Percentiles rank a stretch among this genome's conserved stretches.
Evolutionary conservation across 2,888 invertebrate species (phyloP).

Genomic region (Epinotia brunnichana): DNA sequence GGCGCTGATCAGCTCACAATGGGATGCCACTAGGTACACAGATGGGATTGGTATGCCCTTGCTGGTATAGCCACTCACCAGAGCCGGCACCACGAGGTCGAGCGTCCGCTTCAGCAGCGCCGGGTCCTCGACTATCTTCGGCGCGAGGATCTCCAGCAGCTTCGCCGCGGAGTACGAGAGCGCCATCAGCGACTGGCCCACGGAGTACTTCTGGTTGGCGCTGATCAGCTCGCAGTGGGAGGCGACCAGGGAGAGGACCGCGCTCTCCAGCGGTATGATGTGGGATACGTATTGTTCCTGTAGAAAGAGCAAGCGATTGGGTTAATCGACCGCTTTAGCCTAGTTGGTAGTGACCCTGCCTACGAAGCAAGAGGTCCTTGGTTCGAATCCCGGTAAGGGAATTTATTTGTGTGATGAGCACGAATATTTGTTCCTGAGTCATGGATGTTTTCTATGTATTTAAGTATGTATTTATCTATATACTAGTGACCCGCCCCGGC

Average conservation of each 20-base stretch:
- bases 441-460: too few relatives aligned
- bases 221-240: slow-evolving; percentile 77
- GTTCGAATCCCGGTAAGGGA: too few relatives aligned
- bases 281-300: slow-evolving; percentile 89
- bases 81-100: slow-evolving; percentile 88
- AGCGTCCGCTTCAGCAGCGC: slow-evolving; percentile 86
- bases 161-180: slow-evolving; percentile 75
- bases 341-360: too few relatives aligned
- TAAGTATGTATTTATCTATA: too few relatives aligned
- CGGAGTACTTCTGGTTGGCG: slow-evolving; percentile 69
- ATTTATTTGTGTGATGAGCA: too few relatives aligned
- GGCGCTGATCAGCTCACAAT: too few relatives aligned
- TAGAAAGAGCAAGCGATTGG: neutral
- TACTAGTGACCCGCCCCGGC: too few relatives aligned
- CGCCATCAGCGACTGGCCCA: slow-evolving; percentile 75
- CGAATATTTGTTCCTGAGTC: too few relatives aligned
- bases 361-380: too few relatives aligned
- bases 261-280: slow-evolving; percentile 92
- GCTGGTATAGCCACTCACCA: slow-evolving; percentile 70
- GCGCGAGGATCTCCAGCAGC: slow-evolving; percentile 72
- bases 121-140: slow-evolving; percentile 82
- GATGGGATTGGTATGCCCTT: too few relatives aligned
- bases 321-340: too few relatives aligned
- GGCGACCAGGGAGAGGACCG: slow-evolving; percentile 88
- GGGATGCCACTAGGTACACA: too few relatives aligned